These are phyloP conservation scores for Argyra leucocephala DNA, from an alignment of 2,888 invertebrate species.

Conservation along the genomic window DNA sequence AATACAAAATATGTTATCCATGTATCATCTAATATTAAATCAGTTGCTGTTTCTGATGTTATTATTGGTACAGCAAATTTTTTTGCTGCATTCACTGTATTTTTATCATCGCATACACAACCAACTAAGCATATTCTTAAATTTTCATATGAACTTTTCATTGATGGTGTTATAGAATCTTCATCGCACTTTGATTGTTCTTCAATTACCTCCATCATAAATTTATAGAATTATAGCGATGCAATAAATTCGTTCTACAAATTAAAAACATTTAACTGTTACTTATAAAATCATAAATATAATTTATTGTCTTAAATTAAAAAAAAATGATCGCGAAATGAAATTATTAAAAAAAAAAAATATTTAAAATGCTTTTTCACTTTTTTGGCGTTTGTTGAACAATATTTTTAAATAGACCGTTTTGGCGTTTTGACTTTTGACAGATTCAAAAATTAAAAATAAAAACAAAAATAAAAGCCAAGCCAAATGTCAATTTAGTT, in stretches of 20 bases:
- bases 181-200: background rate
- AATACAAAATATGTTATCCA: conserved; percentile 61
- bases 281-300: background rate
- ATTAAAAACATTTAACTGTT: background rate
- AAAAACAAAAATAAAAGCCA: background rate
- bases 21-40: conserved; percentile 48
- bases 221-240: background rate
- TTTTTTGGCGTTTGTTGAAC: conserved; percentile 6
- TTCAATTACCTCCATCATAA: conserved; percentile 6
- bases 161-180: conserved; percentile 23
- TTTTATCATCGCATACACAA: conserved; percentile 46
- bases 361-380: conserved; percentile 1
- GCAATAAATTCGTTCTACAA: conserved; percentile 2
- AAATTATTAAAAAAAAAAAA: background rate
- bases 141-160: conserved; percentile 41
- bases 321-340: no score
- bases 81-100: conserved; percentile 50
- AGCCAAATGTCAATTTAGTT: background rate
- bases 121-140: conserved; percentile 58
- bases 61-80: conserved; percentile 55
- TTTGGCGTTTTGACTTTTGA: background rate
- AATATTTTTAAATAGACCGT: conserved; percentile 6
- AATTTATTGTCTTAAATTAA: background rate
- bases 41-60: conserved; percentile 52
- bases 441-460: background rate